A percentile compares a stretch with the other conserved stretches of the same genome.
phyloP scores from a whole-genome alignment of 1,140 invertebrate species.

The Planococcus citri region DNA sequence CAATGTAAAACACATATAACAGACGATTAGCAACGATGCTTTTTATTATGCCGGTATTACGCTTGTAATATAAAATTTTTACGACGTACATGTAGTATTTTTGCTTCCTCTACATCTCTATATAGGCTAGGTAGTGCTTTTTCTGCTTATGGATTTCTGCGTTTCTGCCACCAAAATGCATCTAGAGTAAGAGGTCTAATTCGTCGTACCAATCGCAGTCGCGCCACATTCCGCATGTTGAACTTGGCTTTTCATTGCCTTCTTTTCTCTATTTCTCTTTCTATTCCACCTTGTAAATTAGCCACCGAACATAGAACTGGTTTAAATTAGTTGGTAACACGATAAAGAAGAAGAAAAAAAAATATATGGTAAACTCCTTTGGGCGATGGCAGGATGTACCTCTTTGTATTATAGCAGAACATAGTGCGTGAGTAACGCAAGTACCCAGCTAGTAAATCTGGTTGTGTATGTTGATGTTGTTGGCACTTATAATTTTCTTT shows the following conservation, averaged over 20 bases:
- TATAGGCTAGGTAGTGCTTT: too few species aligned
- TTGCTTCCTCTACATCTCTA: too few species aligned
- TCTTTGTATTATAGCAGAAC: neutral
- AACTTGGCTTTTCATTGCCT: too few species aligned
- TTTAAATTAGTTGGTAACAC: constrained; percentile 10
- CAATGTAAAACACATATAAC: too few species aligned
- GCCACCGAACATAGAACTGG: constrained; percentile 5
- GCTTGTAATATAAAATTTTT: too few species aligned
- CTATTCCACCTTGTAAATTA: constrained; percentile 15
- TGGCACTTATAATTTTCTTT: constrained; percentile 13
- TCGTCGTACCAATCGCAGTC: too few species aligned
- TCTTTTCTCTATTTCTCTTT: neutral
- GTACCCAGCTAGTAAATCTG: constrained; percentile 1
- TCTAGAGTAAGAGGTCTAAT: too few species aligned
- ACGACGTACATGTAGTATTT: too few species aligned
- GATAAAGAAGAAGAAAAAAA: constrained; percentile 8
- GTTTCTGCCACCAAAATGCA: too few species aligned
- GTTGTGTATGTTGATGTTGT: constrained; percentile 11
- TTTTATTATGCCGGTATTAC: too few species aligned
- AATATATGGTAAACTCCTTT: neutral
- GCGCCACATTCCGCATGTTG: neutral
- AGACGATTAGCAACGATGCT: too few species aligned
- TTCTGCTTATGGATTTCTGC: too few species aligned
- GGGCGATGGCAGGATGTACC: neutral
- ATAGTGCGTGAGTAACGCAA: neutral